Evolutionary conservation across 2,113 vertebrate genomes (phyloP).

Genomic region (Callospermophilus lateralis): DNA sequence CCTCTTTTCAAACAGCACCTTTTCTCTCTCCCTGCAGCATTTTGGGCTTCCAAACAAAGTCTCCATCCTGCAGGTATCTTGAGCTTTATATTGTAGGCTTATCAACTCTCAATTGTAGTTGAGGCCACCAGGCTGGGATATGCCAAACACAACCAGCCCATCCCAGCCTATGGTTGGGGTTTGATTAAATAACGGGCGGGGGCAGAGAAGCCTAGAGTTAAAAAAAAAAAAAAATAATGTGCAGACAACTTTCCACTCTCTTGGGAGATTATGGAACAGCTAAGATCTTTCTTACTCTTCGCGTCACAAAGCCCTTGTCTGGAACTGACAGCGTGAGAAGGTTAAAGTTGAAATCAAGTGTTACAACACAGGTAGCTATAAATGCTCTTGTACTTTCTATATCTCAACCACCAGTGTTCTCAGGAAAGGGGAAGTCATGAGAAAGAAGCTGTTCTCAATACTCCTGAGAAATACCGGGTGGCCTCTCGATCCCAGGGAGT

Average conservation of each 20-base stretch:
- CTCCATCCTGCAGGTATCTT: neutral
- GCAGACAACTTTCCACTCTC: neutral
- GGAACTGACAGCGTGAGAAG: neutral
- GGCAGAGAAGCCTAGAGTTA: neutral
- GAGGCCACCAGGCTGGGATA: neutral
- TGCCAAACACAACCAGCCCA: neutral
- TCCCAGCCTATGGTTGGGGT: neutral
- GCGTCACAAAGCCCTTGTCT: neutral
- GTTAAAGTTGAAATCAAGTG: neutral
- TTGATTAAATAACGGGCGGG: slow-evolving; percentile 10
- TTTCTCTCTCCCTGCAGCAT: neutral
- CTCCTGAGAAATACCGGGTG: neutral
- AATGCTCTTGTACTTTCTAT: neutral
- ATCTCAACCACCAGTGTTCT: neutral
- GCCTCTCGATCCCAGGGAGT: neutral
- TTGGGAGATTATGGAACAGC: slow-evolving; percentile 43
- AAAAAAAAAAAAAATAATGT: neutral
- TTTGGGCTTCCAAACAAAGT: neutral
- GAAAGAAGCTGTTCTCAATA: neutral
- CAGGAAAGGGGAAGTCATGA: neutral
- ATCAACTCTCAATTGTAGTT: neutral
- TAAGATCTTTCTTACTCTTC: slow-evolving; percentile 1
- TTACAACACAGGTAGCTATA: neutral
- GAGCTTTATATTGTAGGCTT: neutral
- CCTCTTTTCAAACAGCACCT: fast-evolving